These are phyloP conservation scores for Augochlorella aurata DNA, from an alignment of 2,888 invertebrate genomes.

Conservation along the genomic window DNA sequence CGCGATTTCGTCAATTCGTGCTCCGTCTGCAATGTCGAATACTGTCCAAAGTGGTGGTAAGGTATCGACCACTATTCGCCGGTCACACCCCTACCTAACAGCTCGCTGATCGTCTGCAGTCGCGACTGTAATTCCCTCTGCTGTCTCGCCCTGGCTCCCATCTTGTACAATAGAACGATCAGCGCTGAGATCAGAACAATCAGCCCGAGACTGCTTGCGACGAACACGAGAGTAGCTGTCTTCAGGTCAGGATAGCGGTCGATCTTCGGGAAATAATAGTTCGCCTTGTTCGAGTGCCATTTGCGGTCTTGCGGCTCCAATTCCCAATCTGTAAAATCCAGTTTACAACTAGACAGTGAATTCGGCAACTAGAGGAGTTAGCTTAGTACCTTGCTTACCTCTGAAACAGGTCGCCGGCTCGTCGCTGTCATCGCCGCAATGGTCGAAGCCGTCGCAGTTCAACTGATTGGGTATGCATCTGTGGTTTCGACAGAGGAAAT, in stretches of 20 bases:
- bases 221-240: constrained; percentile 86
- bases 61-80: constrained; percentile 2
- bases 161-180: constrained; percentile 85
- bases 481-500: constrained; percentile 88
- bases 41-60: constrained; percentile 68
- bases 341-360: too few species aligned
- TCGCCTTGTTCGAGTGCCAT: constrained; percentile 87
- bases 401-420: constrained; percentile 85
- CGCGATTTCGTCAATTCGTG: constrained; percentile 82
- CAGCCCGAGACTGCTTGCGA: constrained; percentile 85
- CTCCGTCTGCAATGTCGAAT: constrained; percentile 81
- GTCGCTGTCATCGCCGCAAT: constrained; percentile 89
- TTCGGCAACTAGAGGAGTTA: too few species aligned
- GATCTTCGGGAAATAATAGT: constrained; percentile 88
- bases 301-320: constrained; percentile 83
- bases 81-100: constrained; percentile 83
- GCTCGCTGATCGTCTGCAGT: constrained; percentile 87
- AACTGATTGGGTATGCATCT: constrained; percentile 87
- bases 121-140: constrained; percentile 87
- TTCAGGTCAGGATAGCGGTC: constrained; percentile 86
- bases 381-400: constrained; percentile 73
- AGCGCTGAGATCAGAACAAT: constrained; percentile 86
- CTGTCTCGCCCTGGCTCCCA: constrained; percentile 85
- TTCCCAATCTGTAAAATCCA: constrained; percentile 82
- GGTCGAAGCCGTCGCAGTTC: constrained; percentile 89